A percentile compares a stretch with the other conserved stretches of the same genome.
These are phyloP conservation scores for Hyperoplus lanceolatus DNA, from an alignment of 2,797 vertebrate species.

Conservation along the genomic window DNA sequence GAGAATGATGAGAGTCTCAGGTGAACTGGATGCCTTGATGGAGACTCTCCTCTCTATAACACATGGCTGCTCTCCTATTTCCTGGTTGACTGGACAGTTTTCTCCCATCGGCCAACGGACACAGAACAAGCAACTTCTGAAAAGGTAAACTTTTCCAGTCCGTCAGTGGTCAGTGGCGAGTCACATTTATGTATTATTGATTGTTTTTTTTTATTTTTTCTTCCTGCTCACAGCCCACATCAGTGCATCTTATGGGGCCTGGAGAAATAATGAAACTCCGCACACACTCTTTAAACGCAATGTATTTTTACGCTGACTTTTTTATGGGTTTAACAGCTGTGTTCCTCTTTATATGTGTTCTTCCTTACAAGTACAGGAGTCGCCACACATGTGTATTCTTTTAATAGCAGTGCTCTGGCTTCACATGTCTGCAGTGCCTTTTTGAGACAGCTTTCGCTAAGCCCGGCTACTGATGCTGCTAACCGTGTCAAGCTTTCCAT, in stretches of 20 bases:
- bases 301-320: conserved; percentile 24
- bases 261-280: conserved; percentile 48
- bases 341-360: background rate
- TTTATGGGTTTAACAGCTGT: conserved; percentile 11
- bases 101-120: conserved; percentile 63
- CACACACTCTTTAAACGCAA: conserved; percentile 46
- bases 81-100: conserved; percentile 79
- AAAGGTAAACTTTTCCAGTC: conserved; percentile 68
- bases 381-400: background rate
- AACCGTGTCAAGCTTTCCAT: background rate
- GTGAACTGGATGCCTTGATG: conserved; percentile 68
- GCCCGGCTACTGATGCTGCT: too few species aligned
- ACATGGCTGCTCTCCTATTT: conserved; percentile 81
- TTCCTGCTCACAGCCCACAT: conserved; percentile 42
- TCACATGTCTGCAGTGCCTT: background rate
- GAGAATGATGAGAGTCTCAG: conserved; percentile 72
- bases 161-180: conserved; percentile 65
- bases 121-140: conserved; percentile 74
- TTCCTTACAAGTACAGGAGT: background rate
- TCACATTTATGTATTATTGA: conserved; percentile 71
- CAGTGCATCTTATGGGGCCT: conserved; percentile 51
- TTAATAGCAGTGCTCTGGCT: background rate
- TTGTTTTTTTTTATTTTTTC: conserved; percentile 29
- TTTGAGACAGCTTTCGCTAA: fast-evolving
- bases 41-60: conserved; percentile 69